A percentile compares a stretch with the other conserved stretches of the same genome.
Conservation (phyloP, 1,140 invertebrate species). For the Pseudomyrmex dendroicus region DNA sequence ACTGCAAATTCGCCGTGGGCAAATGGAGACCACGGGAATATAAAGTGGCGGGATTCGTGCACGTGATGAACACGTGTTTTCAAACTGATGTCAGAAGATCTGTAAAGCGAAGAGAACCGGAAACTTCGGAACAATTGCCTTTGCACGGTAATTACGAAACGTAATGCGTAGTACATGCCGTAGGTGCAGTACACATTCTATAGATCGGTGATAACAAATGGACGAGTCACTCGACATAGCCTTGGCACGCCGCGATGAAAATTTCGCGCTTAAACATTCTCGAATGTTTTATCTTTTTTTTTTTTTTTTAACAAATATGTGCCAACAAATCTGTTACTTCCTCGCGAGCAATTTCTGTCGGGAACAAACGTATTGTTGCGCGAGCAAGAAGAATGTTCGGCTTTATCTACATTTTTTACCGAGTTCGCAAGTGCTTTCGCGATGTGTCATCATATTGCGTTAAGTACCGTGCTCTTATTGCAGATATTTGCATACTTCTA, state of each 20-base stretch:
- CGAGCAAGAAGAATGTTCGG: background rate
- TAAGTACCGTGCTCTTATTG: background rate
- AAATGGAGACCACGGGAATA: too few species aligned
- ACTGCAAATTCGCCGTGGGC: too few species aligned
- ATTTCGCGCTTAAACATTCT: background rate
- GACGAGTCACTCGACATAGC: slow-evolving; percentile 32
- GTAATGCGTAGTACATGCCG: background rate
- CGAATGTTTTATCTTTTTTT: slow-evolving; percentile 3
- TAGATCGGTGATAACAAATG: slow-evolving; percentile 29
- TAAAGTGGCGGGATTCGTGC: background rate
- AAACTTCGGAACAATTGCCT: background rate
- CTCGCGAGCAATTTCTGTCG: background rate
- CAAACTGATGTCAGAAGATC: background rate
- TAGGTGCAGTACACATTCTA: background rate
- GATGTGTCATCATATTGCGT: slow-evolving; percentile 31
- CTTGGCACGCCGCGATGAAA: slow-evolving; percentile 33
- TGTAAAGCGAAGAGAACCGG: background rate
- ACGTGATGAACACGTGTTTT: slow-evolving; percentile 21
- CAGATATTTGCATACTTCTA: background rate
- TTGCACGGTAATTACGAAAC: background rate
- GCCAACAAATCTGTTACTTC: slow-evolving; percentile 6
- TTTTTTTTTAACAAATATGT: background rate
- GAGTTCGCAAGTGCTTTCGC: slow-evolving; percentile 7
- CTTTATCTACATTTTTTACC: slow-evolving; percentile 10
- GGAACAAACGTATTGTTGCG: background rate